Conservation (phyloP, 2,888 invertebrate genomes). For the Harpalus rubripes region DNA sequence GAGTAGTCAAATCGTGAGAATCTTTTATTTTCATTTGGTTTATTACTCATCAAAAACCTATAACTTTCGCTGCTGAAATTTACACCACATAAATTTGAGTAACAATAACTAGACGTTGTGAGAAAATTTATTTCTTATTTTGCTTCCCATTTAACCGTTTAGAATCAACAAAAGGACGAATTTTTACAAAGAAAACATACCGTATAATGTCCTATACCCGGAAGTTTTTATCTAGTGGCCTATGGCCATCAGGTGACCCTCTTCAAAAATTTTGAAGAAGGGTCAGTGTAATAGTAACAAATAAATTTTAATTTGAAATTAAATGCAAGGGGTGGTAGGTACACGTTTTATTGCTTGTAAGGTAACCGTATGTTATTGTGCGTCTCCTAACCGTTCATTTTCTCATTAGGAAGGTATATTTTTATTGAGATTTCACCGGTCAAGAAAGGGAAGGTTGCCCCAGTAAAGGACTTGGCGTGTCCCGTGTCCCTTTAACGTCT, state of each 20-base stretch:
- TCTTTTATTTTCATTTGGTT: constrained; percentile 17
- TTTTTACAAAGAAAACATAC: constrained; percentile 40
- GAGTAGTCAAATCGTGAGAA: constrained; percentile 10
- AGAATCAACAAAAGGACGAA: constrained; percentile 36
- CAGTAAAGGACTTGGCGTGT: neutral
- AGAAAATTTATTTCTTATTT: constrained; percentile 53
- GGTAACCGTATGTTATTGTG: constrained; percentile 50
- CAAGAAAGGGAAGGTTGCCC: neutral
- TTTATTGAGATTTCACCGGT: constrained; percentile 56
- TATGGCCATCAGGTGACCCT: constrained; percentile 13
- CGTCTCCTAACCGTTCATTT: constrained; percentile 58
- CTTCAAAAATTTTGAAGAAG: constrained; percentile 52
- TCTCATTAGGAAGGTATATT: constrained; percentile 57
- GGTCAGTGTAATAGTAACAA: constrained; percentile 63
- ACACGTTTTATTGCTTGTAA: constrained; percentile 65
- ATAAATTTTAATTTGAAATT: constrained; percentile 66
- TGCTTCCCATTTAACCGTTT: constrained; percentile 9
- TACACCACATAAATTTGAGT: constrained; percentile 23
- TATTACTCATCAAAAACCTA: constrained; percentile 38
- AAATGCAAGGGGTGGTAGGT: constrained; percentile 55
- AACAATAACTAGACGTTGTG: neutral
- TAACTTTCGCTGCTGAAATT: constrained; percentile 27
- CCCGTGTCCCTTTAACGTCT: constrained; percentile 29
- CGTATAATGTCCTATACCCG: constrained; percentile 37
- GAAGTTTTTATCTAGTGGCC: constrained; percentile 36